phyloP scores from a whole-genome alignment of 2,113 vertebrate genomes.

The Hiodon alosoides region DNA sequence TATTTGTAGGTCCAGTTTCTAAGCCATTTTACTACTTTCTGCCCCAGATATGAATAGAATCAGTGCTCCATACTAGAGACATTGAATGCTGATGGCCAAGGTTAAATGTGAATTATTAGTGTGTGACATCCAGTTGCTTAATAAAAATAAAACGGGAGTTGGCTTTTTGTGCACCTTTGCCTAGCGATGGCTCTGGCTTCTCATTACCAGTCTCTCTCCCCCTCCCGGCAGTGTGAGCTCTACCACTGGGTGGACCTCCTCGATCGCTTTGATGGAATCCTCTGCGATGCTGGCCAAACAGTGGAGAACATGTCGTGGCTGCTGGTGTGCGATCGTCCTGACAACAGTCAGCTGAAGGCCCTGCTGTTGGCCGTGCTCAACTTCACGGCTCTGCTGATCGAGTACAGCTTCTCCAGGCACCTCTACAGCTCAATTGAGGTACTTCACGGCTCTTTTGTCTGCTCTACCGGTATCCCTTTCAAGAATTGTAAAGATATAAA shows the following conservation, averaged over 20 bases:
- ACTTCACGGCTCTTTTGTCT: neutral
- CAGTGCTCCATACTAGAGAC: too few relatives aligned
- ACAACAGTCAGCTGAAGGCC: constrained; percentile 83
- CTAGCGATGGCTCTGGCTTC: neutral
- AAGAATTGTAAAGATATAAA: too few relatives aligned
- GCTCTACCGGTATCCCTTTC: neutral
- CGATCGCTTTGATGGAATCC: constrained; percentile 90
- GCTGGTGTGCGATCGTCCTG: constrained; percentile 85
- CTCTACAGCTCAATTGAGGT: constrained; percentile 98
- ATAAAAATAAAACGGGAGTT: too few relatives aligned
- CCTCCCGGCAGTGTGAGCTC: constrained; percentile 76
- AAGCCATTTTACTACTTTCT: too few relatives aligned
- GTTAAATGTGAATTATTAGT: too few relatives aligned
- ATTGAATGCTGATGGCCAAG: too few relatives aligned
- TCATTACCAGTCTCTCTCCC: neutral
- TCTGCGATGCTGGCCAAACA: constrained; percentile 88
- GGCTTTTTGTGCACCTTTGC: too few relatives aligned
- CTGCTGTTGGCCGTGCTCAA: constrained; percentile 89
- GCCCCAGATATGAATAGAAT: too few relatives aligned
- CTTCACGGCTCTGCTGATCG: constrained; percentile 92
- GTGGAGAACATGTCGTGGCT: constrained; percentile 95
- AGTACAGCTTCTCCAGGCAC: constrained; percentile 95
- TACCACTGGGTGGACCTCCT: constrained; percentile 97
- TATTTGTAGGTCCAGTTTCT: too few relatives aligned
- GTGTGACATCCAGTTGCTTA: too few relatives aligned